Base-by-base conservation (phyloP, 2,113 vertebrate species). In the Chiloscyllium plagiosum region DNA sequence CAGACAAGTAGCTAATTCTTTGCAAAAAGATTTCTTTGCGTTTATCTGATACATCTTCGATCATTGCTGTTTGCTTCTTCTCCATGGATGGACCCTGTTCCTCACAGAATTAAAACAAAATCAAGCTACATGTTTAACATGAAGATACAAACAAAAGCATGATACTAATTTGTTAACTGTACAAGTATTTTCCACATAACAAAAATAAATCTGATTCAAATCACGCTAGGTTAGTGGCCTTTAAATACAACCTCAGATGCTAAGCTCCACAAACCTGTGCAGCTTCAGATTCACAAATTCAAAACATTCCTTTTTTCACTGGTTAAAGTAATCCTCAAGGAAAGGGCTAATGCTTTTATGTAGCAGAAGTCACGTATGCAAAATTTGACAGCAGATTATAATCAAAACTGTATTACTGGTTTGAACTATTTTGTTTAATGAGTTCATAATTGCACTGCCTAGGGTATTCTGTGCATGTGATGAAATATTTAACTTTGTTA, bases 1-100 rank as follows among this genome's bases (percentile, higher is more conserved):
- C 97, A 0, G 97, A 97, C 95, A 97, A 95, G 50, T 96, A 97
- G 85, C 96, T 80, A 96, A 96, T 47, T 29, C 96, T 96, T 66
- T 95, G 95, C 92, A 96, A 96, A 96, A 97, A 56, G 72, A 24
- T 52, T 47, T 72, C 29, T 29, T 95, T 95, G 24, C 29, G 10
- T n/a, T 76, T 76, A 72, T 52, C 29, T 26, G 10, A 17, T 70
- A 33, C 12, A 42, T 76, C 69, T 70, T 72, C 24, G 33, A 69
- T 2, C 37, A 76, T 50, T 95, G 26, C 13, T 90, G 94, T 50
- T 95, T 95, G 33, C 68, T 52, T 65, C 56, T n/a, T 47, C 94
- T 95, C 94, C 94, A 95, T 95, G 68, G 72, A 72, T 95, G 94
- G 47, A 72, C 66, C 66, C 61, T 93, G 89, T n/a, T 66, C 69